phyloP scores from a whole-genome alignment of 2,797 vertebrate genomes.

The Serranus cabrilla region DNA sequence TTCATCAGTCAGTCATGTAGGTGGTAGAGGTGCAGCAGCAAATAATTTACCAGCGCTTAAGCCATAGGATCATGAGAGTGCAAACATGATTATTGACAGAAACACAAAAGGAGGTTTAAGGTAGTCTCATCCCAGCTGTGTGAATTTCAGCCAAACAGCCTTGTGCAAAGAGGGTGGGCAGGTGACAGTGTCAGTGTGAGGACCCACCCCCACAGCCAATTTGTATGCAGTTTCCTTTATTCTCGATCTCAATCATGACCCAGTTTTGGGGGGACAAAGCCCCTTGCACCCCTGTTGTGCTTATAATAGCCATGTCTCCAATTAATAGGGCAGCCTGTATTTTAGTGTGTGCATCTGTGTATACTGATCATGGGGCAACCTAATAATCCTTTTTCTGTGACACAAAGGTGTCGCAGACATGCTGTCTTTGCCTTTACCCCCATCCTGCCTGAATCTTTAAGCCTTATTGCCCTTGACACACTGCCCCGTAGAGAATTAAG shows the following conservation, averaged over 20 bases:
- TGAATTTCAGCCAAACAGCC: slow-evolving; percentile 82
- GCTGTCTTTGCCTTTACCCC: slow-evolving; percentile 64
- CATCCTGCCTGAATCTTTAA: slow-evolving; percentile 67
- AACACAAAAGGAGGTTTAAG: slow-evolving; percentile 90
- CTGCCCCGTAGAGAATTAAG: slow-evolving; percentile 28
- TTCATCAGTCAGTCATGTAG: slow-evolving; percentile 84
- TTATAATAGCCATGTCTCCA: slow-evolving; percentile 63
- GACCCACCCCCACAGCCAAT: slow-evolving; percentile 49
- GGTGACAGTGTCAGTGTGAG: slow-evolving; percentile 51
- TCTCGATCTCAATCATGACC: slow-evolving; percentile 75
- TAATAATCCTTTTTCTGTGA: slow-evolving; percentile 72
- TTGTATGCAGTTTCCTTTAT: slow-evolving; percentile 61
- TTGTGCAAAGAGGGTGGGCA: slow-evolving; percentile 67
- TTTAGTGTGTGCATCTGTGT: slow-evolving; percentile 57
- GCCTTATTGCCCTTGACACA: slow-evolving; percentile 62
- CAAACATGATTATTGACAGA: slow-evolving; percentile 89
- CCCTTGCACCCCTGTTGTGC: slow-evolving; percentile 61
- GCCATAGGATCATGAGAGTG: slow-evolving; percentile 84
- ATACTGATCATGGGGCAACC: slow-evolving; percentile 58
- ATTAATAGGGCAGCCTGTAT: slow-evolving; percentile 56
- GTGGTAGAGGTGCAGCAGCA: slow-evolving; percentile 82
- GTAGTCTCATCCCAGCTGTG: slow-evolving; percentile 84
- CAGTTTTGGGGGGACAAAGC: slow-evolving; percentile 67
- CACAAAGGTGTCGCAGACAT: slow-evolving; percentile 72
- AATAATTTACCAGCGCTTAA: slow-evolving; percentile 86